Evolutionary conservation across 2,797 vertebrate species (phyloP), one percentile per base, ranked within the genome.

Genomic region (Melanotaenia parkinsoni): DNA sequence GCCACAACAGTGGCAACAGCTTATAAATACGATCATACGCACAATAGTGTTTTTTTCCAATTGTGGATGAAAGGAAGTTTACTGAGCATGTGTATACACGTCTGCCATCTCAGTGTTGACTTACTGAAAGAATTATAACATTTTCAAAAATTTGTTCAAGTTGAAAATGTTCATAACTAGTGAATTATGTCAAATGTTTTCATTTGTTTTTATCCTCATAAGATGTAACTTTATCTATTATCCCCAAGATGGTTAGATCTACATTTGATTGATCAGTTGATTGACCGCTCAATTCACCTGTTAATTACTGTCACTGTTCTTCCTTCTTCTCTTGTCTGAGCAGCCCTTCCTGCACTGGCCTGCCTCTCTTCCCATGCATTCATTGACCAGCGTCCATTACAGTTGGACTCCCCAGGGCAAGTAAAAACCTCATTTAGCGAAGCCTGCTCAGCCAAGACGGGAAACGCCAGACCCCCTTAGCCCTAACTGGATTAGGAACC

Each of bases 401-500:
- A 94, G 86, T 89, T 84, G 81, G 89, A 77, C 77, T 94, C 93
- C 94, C 89, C 70, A 63, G 88, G 94, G 94, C 94, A 90, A 94
- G 86, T 84, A 74, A 92, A 94, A 94, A 94, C 91, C 91, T 93
- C 90, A 92, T 95, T 95, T 94, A 93, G 83, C 77, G 77, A 89
- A 88, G 93, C 84, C 89, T 91, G 91, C 80, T 88, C 71, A 85
- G 92, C 91, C 93, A 93, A 93, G 91, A 94, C 81, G 92, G 93
- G 93, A 95, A 94, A 86, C 89, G 80, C 90, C 94, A 93, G 90
- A 90, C 88, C 87, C 91, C 87, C 80, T 90, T 86, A 77, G 81
- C 82, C 83, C 85, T 94, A 94, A 95, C 90, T 89, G 91, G 88
- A 95, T 95, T 95, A 95, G 80, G 90, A 92, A 85, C 90, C 87